Base-by-base conservation (phyloP, 2,113 vertebrate genomes). In the Ornithorhynchus anatinus region DNA sequence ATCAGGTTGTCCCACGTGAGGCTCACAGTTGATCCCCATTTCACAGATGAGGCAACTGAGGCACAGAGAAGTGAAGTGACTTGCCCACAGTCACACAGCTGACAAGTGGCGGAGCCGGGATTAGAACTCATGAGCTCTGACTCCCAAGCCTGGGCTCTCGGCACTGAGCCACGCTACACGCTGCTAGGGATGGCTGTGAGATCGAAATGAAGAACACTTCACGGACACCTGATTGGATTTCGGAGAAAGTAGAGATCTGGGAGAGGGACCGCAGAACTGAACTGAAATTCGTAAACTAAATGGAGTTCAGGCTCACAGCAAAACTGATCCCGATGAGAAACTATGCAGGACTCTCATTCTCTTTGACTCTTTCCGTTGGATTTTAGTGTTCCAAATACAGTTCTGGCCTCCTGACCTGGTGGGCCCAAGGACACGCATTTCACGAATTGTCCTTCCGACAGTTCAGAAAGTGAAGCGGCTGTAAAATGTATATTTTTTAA, bases 361-460 rank as follows among this genome's bases (percentile, higher is more conserved):
- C 60, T 76, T 70, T 10, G 47, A 66, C 59, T 25, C 25, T 52
- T 36, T 48, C 47, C 12, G 14, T 51, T 31, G 38, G 44, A 39
- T 52, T 61, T 73, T 39, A 57, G 31, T 54, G 37, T 76, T 78
- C 25, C 45, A 48, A 50, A 37, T 50, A 51, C 44, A 58, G 42
- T 7, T 5, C 23, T 44, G 53, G 3, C 10, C 61, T 48, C 10
- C 6, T 13, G 59, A 40, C 40, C 3, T 16, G 25, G 16, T 14
- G 29, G 29, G 35, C 11, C n/a, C 59, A 31, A 53, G 48, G 37
- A 38, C 9, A 22, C 5, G 43, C 19, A 50, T 50, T 50, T 48
- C 10, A 14, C 56, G 53, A n/a, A 63, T 14, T 50, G 53, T 38
- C 20, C 65, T 7, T 9, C 43, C 19, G 61, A 40, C 74, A 35